Base-by-base conservation (phyloP, 2,113 vertebrate species). In the Rutilus rutilus region DNA sequence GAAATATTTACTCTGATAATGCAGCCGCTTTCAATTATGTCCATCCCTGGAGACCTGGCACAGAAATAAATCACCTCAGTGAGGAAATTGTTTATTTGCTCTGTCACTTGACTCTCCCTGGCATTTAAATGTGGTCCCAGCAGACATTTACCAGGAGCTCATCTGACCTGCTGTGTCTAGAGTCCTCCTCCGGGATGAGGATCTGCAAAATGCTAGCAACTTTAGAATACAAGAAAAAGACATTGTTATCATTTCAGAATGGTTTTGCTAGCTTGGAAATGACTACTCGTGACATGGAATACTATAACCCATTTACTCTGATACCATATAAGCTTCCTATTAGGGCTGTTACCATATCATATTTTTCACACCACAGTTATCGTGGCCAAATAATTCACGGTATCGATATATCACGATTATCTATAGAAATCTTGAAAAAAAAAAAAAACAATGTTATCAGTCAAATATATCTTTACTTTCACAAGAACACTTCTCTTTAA, bases 71-170 rank as follows among this genome's bases (percentile, higher is more conserved):
- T 83, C 67, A 83, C 67, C 67, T 71, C 30, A 36, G 67, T 54
- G 30, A 67, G 79, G 81, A 73, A 83, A 83, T 57, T 33, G 47
- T 83, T 83, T 71, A 83, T 83, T 83, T 83, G 81, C 64, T 82
- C 45, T 57, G 81, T 83, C 81, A 83, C 81, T 83, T 73, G 81
- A 73, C 67, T 73, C 80, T 83, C 30, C 30, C 33, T 83, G 81
- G 67, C 81, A 83, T 83, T 73, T 83, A 54, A 57, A 83, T 73
- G 47, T 27, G 65, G 15, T 73, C 81, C 81, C 81, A 83, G 30
- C 65, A 83, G 81, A 83, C 52, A 73, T 67, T 64, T 52, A 25
- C 7, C 21, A 27, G 52, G 50, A 59, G 67, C 81, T 42, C 30
- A 17, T 57, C 67, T 71, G 65, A 57, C 50, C 81, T 73, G 62